Base-by-base conservation (phyloP, 1,140 invertebrate genomes). In the Drosophila willistoni region DNA sequence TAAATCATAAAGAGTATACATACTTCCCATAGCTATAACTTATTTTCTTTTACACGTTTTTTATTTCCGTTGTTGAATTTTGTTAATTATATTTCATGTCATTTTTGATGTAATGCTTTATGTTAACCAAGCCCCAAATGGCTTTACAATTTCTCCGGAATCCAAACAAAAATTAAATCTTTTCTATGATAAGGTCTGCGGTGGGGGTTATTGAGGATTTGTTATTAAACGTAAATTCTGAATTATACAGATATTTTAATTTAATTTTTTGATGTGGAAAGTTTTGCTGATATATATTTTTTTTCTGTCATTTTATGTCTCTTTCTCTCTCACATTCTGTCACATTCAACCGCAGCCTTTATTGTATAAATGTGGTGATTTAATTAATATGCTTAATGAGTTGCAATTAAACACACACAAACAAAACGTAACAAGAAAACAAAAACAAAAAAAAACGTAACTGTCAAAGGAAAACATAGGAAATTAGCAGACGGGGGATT, bases 371-470 rank as follows among this genome's bases (percentile, higher is more conserved):
- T 84, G 81, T 84, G 81, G 81, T 79, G 67, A 84, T 84, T 84
- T 84, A 84, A 84, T 84, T 84, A 84, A 84, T 84, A 84, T 84
- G 81, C 81, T 80, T 84, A 84, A 84, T 84, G 81, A 84, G 81
- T 77, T 84, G 77, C 81, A 84, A 84, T 84, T 84, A 84, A 84
- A 84, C 68, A 62, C 76, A 66, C 77, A 76, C 69, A 76, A 76
- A 82, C 71, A 79, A 79, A 56, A 67, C 60, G 79, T 67, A 77
- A 67, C 22, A 68, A 47, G 61, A 10, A 64, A 65, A 51, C 68
- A 44, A 51, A 44, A 36, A 44, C 64, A 13, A 44, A 51, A 44
- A 36, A 44, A 67, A 13, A 54, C 0, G 36, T 39, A 63, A 65
- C 34, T 64, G 42, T 65, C 68, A 64, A 83, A 76, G 59, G 67